Percentiles rank a stretch among this genome's conserved stretches.
Evolutionary conservation across 2,113 vertebrate species (phyloP).

Genomic region (Rhizomys pruinosus): DNA sequence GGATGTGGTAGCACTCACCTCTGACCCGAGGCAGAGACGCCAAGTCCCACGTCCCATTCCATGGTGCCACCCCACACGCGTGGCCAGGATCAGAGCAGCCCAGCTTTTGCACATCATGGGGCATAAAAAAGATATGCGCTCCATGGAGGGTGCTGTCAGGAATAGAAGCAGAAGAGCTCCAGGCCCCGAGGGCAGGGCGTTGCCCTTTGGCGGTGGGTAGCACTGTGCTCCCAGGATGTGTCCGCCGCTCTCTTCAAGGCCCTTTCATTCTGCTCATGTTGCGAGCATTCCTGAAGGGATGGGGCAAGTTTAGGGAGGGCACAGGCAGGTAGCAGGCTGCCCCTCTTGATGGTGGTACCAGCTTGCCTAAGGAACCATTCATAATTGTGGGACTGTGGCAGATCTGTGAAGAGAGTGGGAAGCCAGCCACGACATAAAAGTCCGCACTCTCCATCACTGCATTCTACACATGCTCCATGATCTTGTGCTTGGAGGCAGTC

Average conservation of each 20-base stretch:
- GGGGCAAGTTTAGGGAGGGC: background rate
- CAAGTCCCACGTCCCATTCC: background rate
- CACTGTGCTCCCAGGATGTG: fast-evolving
- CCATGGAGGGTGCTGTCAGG: background rate
- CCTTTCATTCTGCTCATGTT: background rate
- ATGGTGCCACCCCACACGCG: fast-evolving
- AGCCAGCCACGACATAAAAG: background rate
- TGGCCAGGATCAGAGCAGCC: background rate
- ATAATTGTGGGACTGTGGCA: background rate
- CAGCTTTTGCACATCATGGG: background rate
- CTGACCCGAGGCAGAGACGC: background rate
- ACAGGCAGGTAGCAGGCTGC: background rate
- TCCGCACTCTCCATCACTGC: background rate
- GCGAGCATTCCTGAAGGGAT: background rate
- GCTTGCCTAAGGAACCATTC: background rate
- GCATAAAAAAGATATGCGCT: background rate
- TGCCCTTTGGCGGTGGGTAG: background rate
- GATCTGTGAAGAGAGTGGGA: slow-evolving; percentile 11
- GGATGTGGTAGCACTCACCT: background rate
- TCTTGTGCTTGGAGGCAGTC: background rate
- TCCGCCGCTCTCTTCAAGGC: background rate
- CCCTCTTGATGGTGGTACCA: background rate
- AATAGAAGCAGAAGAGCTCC: background rate
- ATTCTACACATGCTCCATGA: background rate
- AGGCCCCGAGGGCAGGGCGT: background rate